Conservation (phyloP, 37 sponge, comb jelly and placozoan species). For the Chondrosia reniformis region DNA sequence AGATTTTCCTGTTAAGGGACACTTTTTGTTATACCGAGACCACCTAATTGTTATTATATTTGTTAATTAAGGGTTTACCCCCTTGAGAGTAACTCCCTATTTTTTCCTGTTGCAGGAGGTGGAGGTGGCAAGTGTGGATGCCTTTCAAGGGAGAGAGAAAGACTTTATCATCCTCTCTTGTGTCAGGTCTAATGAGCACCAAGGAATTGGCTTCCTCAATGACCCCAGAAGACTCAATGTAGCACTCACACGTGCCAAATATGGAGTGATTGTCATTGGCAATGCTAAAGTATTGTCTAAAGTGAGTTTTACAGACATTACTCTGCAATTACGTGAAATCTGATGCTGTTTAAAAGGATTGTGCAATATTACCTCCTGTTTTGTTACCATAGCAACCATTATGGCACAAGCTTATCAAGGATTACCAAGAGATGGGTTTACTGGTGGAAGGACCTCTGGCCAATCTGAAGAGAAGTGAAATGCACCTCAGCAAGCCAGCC, state of each 20-base stretch:
- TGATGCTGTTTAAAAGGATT: too few species aligned
- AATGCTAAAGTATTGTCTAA: conserved; percentile 92
- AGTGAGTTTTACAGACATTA: too few species aligned
- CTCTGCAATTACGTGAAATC: too few species aligned
- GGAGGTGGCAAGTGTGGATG: conserved; percentile 97
- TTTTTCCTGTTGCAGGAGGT: conserved; percentile 56
- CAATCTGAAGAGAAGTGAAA: conserved; percentile 77
- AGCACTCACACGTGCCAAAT: conserved; percentile 93
- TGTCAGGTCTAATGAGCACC: conserved; percentile 94
- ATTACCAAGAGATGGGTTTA: conserved; percentile 74
- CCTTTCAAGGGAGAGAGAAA: conserved; percentile 97
- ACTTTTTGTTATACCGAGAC: neutral
- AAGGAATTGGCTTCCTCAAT: conserved; percentile 95
- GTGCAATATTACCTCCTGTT: too few species aligned
- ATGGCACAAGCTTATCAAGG: conserved; percentile 82
- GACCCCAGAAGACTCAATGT: conserved; percentile 96
- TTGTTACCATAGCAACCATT: conserved; percentile 64
- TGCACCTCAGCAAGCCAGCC: conserved; percentile 86
- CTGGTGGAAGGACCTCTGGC: conserved; percentile 89
- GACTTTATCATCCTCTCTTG: conserved; percentile 94
- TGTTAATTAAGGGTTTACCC: neutral
- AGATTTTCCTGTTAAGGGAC: too few species aligned
- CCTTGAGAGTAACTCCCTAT: neutral
- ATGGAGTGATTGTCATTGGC: conserved; percentile 86
- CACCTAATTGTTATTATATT: neutral